Evolutionary conservation across 2,113 vertebrate genomes (phyloP).

Genomic region (Tachycineta bicolor): DNA sequence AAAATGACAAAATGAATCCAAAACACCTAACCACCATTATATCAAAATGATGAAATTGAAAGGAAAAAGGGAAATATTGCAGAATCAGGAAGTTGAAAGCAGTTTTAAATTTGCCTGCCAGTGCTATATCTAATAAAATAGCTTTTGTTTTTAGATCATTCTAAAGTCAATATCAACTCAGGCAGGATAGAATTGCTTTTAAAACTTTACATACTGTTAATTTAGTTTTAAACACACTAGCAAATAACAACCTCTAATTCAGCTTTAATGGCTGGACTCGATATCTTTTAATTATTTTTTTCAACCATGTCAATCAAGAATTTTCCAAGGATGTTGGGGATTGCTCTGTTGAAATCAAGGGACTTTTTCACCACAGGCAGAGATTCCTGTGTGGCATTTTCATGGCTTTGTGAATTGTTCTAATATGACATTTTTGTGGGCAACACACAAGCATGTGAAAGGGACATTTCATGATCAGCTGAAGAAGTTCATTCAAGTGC

Average conservation of each 20-base stretch:
- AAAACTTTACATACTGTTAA: neutral
- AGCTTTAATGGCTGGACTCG: neutral
- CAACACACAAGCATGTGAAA: neutral
- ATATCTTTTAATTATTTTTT: neutral
- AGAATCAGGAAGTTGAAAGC: neutral
- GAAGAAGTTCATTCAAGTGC: neutral
- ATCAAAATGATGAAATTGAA: neutral
- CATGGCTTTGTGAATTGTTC: neutral
- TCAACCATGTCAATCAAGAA: neutral
- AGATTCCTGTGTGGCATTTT: neutral
- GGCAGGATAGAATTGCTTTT: neutral
- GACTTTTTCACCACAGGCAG: neutral
- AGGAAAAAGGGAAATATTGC: neutral
- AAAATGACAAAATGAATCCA: neutral
- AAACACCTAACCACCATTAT: neutral
- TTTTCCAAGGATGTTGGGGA: neutral
- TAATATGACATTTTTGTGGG: neutral
- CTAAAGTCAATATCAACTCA: neutral
- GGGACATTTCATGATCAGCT: neutral
- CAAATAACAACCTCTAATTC: neutral
- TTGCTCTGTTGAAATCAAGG: neutral
- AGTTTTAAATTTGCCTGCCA: neutral
- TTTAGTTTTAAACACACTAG: neutral
- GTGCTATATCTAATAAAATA: neutral
- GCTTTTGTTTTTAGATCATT: neutral